Base-by-base conservation (phyloP, 2,888 invertebrate species). In the Polia nebulosa region DNA sequence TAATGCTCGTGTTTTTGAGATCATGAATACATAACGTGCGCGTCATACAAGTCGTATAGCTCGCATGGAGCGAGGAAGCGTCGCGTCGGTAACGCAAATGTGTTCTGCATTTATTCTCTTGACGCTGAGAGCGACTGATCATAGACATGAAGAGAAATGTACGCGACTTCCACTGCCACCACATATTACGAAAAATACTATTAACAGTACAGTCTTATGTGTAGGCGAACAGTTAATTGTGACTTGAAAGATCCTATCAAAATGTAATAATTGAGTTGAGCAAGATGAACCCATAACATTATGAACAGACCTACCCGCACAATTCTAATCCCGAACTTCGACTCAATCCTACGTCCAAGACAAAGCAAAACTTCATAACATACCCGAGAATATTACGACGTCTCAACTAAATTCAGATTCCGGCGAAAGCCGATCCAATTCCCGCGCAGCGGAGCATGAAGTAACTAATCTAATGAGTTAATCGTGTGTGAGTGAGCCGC, bases 381-480 rank as follows among this genome's bases (percentile, higher is more conserved):
- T 11, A 59, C 13, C 25, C 7, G 67, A 39, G 56, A 65, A 41
- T 68, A 79, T 79, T 53, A 76, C 29, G 49, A 52, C 44, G 45
- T 68, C 68, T 79, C 68, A 74, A 76, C 80, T 79, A 64, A 80
- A 80, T 80, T 76, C 58, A 58, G 80, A 76, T 79, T 68, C 39
- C 41, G 27, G 39, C 58, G 80, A 68, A 79, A 64, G 49, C 80
- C 69, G 76, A 80, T 75, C 80, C 76, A 75, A 80, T 77, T 80
- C 80, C 53, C 36, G 66, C 29, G 57, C 77, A 76, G 53, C 47
- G 59, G 63, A 78, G 76, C 78, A 59, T 76, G 76, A 80, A 71
- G 80, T 76, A 76, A 78, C 78, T 78, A 78, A 78, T 78, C 76
- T 76, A 79, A 79, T 70, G 76, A 80, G 76, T 79, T 82, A 79